Evolutionary conservation across 2,888 invertebrate species (phyloP).

Genomic region (Lampropteryx suffumata): DNA sequence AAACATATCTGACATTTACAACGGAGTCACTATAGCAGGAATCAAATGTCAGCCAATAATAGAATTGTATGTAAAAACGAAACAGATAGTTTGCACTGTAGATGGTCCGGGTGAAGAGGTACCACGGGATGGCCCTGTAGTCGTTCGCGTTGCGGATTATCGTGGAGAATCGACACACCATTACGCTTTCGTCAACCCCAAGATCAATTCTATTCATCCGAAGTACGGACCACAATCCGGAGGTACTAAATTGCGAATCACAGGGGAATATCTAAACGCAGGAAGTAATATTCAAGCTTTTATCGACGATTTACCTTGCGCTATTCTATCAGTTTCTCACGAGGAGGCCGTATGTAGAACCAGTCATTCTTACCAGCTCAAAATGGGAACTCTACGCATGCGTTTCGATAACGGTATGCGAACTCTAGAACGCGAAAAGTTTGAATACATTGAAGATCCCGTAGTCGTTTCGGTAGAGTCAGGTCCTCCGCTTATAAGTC

Average conservation of each 20-base stretch:
- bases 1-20: slow-evolving; percentile 95
- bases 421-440: slow-evolving; percentile 89
- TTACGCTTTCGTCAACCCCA: slow-evolving; percentile 95
- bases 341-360: slow-evolving; percentile 92
- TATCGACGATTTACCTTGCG: slow-evolving; percentile 93
- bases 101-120: slow-evolving; percentile 92
- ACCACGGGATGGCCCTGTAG: slow-evolving; percentile 92
- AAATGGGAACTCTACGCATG: slow-evolving; percentile 90
- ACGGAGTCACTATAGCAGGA: slow-evolving; percentile 95
- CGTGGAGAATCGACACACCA: slow-evolving; percentile 93
- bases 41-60: slow-evolving; percentile 95
- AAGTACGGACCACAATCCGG: slow-evolving; percentile 96
- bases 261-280: slow-evolving; percentile 96
- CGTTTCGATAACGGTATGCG: slow-evolving; percentile 92
- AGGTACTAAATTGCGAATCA: slow-evolving; percentile 95
- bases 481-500: slow-evolving; percentile 83
- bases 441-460: slow-evolving; percentile 95
- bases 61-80: slow-evolving; percentile 94
- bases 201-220: slow-evolving; percentile 92
- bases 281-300: slow-evolving; percentile 96
- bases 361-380: slow-evolving; percentile 87
- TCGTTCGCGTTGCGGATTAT: slow-evolving; percentile 95
- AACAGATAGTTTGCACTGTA: slow-evolving; percentile 95
- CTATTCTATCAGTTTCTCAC: slow-evolving; percentile 89
- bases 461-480: slow-evolving; percentile 93